Base-by-base conservation (phyloP, 2,797 vertebrate species). In the Gobio occitaniae region DNA sequence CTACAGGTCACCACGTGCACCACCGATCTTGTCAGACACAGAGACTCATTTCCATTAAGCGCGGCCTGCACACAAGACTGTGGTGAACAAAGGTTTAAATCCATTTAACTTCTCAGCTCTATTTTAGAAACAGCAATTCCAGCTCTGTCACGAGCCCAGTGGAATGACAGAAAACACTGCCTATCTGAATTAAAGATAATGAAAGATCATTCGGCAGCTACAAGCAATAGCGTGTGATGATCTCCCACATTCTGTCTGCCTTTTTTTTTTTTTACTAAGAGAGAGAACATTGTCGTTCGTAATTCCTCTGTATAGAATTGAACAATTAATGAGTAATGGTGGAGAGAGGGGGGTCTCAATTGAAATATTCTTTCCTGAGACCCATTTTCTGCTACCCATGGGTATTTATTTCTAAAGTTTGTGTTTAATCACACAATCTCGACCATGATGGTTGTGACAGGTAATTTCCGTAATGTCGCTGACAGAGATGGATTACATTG, bases 381-480 rank as follows among this genome's bases (percentile, higher is more conserved):
- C 68, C 66, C 68, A 70, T 82, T 88, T 92, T 38, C 86, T 90
- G 86, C 88, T 92, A 93, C 93, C 94, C 93, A 92, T 93, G 94
- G 94, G 95, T 92, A 90, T 95, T 95, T 90, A 86, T 90, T 90
- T 94, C 91, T 90, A 85, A 92, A 88, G 83, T 96, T 95, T 95
- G 93, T 92, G 92, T 95, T 95, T 96, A 96, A 97, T 97, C 96
- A 95, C 91, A 87, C 92, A 91, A 95, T 96, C 94, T 95, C 90
- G 90, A 92, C 93, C 93, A 93, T 94, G 95, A 95, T 95, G 90
- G 92, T 95, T 96, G 90, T 97, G 96, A 96, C 94, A 95, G 95
- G 95, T 96, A 95, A 96, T 97, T 96, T 97, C 95, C 95, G 96
- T 96, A 96, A 95, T 96, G 94, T 90, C 19, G 91, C 84, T 95